Conservation (phyloP, 2,888 invertebrate genomes). For the Apomyelois bistriatella region DNA sequence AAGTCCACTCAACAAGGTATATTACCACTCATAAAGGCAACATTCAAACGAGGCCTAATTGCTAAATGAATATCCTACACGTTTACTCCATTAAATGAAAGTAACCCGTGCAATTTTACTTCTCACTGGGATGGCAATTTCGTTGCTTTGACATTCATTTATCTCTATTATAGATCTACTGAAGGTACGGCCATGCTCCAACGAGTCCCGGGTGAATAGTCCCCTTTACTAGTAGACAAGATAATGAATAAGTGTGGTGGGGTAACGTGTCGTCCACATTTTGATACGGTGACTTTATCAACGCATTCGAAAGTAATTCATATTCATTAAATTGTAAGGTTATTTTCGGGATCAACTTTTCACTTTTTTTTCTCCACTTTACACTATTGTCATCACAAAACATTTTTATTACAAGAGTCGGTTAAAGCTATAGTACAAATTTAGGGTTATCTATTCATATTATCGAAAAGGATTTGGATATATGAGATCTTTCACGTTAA, state of each 20-base stretch:
- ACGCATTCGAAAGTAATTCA: background rate
- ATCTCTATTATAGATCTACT: constrained; percentile 71
- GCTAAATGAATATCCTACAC: constrained; percentile 68
- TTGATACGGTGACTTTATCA: constrained; percentile 2
- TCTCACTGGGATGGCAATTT: constrained; percentile 52
- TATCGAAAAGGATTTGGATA: no score
- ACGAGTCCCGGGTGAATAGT: constrained; percentile 52
- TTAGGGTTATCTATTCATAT: no score
- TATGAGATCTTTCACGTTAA: no score
- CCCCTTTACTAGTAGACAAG: constrained; percentile 30
- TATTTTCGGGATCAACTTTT: no score
- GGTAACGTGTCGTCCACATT: constrained; percentile 15
- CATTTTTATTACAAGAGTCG: no score
- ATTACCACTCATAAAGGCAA: constrained; percentile 28
- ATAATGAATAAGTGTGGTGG: constrained; percentile 25
- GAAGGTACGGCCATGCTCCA: constrained; percentile 34
- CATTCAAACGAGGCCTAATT: constrained; percentile 61
- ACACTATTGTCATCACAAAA: no score
- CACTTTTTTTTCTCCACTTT: no score
- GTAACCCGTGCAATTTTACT: constrained; percentile 65
- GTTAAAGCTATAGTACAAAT: no score
- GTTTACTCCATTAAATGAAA: constrained; percentile 68
- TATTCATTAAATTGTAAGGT: background rate
- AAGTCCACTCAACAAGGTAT: constrained; percentile 2
- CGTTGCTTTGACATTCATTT: constrained; percentile 74